Percentiles rank a stretch among this genome's conserved stretches.
Conservation (phyloP, 2,888 invertebrate genomes). For the Mesorhabditis belari region DNA sequence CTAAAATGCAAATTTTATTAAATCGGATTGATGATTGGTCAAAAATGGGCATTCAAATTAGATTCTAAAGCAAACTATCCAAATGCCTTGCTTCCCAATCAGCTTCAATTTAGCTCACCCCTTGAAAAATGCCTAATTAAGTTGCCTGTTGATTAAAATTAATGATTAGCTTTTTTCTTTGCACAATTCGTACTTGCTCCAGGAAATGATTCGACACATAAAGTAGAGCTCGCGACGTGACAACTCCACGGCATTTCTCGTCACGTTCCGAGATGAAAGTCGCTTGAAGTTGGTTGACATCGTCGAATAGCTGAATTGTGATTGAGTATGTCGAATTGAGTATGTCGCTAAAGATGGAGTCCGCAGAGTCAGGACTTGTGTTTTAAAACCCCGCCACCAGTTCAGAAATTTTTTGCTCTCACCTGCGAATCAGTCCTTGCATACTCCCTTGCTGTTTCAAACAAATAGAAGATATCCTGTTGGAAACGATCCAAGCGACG, state of each 20-base stretch:
- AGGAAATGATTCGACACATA: slow-evolving; percentile 58
- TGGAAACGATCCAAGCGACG: slow-evolving; percentile 80
- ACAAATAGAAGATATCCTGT: slow-evolving; percentile 82
- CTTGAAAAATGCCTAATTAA: too few species aligned
- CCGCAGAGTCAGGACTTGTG: neutral
- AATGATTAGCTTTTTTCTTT: too few species aligned
- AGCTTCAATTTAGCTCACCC: too few species aligned
- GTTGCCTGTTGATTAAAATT: neutral
- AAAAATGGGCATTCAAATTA: too few species aligned
- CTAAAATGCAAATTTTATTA: neutral
- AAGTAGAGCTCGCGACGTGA: slow-evolving; percentile 79
- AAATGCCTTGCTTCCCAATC: too few species aligned
- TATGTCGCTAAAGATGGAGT: neutral
- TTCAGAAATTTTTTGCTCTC: neutral
- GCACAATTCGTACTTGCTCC: neutral
- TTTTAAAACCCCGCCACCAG: neutral
- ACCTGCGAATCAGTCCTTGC: slow-evolving; percentile 77
- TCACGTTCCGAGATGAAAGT: slow-evolving; percentile 71
- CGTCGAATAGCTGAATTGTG: slow-evolving; percentile 76
- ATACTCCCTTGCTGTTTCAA: slow-evolving; percentile 76
- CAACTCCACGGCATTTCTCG: slow-evolving; percentile 70
- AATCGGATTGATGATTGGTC: too few species aligned
- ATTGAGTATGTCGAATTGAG: neutral
- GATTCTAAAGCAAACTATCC: too few species aligned
- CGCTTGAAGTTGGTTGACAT: slow-evolving; percentile 83